Evolutionary conservation across 2,113 vertebrate species (phyloP).

Genomic region (Aramus guarauna): DNA sequence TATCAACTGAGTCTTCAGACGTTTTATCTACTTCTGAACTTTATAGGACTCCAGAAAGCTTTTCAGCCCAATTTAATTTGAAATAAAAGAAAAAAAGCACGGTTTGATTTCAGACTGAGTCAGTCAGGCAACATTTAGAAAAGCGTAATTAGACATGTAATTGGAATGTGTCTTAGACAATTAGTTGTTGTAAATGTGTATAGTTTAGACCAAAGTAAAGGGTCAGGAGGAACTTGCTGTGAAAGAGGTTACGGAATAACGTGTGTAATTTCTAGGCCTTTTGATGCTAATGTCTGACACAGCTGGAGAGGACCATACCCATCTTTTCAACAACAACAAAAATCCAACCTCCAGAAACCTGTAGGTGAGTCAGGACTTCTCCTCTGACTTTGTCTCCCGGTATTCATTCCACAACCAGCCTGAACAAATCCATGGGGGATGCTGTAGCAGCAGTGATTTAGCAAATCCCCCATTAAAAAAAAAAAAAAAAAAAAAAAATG

Average conservation of each 20-base stretch:
- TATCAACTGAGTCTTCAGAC: not conserved
- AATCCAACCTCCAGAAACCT: not conserved
- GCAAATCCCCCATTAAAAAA: not conserved
- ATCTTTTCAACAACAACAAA: not conserved
- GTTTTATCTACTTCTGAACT: not conserved
- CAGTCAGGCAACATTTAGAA: not conserved
- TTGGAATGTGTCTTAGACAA: not conserved
- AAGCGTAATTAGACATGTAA: constrained; percentile 39
- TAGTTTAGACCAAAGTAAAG: not conserved
- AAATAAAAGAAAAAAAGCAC: not conserved
- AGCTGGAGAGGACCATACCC: not conserved
- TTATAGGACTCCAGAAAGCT: not conserved
- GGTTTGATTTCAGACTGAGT: not conserved
- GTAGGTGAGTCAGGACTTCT: not conserved
- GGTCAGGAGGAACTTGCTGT: constrained; percentile 1
- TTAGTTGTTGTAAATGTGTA: not conserved
- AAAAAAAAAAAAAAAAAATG: no score
- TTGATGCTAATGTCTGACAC: not conserved
- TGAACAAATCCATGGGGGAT: not conserved
- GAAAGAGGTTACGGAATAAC: not conserved
- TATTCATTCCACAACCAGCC: not conserved
- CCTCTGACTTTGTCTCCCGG: not conserved
- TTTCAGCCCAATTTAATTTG: not conserved
- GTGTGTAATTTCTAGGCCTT: not conserved
- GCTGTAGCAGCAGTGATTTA: not conserved